A percentile compares a stretch with the other conserved stretches of the same genome.
Evolutionary conservation across 2,888 invertebrate genomes (phyloP).

Genomic region (Scaptomyza reducta): DNA sequence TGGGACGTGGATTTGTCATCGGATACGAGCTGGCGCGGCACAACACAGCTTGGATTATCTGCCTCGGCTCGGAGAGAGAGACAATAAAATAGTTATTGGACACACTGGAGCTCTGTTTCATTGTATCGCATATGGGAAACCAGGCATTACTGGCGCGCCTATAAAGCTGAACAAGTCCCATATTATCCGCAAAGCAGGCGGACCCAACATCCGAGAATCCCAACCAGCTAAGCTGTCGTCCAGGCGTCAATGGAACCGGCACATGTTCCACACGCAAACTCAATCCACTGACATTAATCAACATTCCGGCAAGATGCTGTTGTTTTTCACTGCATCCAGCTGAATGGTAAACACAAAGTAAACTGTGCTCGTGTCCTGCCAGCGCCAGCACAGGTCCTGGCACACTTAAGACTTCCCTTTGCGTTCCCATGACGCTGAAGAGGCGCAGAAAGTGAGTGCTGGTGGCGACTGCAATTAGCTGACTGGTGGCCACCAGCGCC

Average conservation of each 20-base stretch:
- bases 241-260: constrained; percentile 88
- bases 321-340: constrained; percentile 85
- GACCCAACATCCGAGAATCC: constrained; percentile 93
- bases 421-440: constrained; percentile 94
- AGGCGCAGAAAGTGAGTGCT: constrained; percentile 90
- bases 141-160: constrained; percentile 89
- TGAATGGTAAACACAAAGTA: constrained; percentile 89
- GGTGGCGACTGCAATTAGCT: constrained; percentile 92
- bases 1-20: constrained; percentile 93
- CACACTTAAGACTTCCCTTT: constrained; percentile 89
- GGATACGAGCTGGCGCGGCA: constrained; percentile 96
- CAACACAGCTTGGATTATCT: constrained; percentile 91
- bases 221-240: constrained; percentile 88
- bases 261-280: constrained; percentile 85
- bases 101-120: constrained; percentile 88
- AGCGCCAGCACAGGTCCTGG: constrained; percentile 90
- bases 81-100: constrained; percentile 91
- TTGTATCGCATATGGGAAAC: constrained; percentile 92
- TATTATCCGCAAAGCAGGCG: constrained; percentile 90
- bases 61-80: constrained; percentile 90
- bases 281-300: constrained; percentile 85
- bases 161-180: constrained; percentile 90
- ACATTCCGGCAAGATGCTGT: constrained; percentile 86
- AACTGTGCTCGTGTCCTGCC: constrained; percentile 86
- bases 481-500: constrained; percentile 88